Evolutionary conservation across 2,113 vertebrate genomes (phyloP).

Genomic region (Dolichotis patagonum): DNA sequence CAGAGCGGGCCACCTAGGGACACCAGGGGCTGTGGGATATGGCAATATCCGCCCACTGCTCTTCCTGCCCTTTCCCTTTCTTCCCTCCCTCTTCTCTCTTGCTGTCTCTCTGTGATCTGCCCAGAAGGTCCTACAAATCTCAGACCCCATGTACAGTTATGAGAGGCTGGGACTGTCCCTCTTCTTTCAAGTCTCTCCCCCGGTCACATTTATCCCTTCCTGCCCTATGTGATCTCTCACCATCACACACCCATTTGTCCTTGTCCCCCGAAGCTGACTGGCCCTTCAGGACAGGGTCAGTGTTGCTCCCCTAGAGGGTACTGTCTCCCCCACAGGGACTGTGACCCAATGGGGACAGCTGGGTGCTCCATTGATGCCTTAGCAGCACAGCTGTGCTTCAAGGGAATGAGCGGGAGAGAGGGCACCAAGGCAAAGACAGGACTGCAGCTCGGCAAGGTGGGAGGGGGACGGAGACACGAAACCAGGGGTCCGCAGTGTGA

Average conservation of each 20-base stretch:
- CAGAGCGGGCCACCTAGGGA: not conserved
- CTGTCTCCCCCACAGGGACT: not conserved
- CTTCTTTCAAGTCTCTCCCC: not conserved
- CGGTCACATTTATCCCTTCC: accelerated
- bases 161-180: not conserved
- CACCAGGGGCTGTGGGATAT: not conserved
- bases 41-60: not conserved
- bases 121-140: not conserved
- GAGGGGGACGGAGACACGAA: no score
- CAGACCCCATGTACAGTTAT: not conserved
- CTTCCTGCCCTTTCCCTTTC: not conserved
- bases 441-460: not conserved
- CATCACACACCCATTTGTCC: not conserved
- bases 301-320: not conserved
- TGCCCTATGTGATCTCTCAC: not conserved
- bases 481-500: not conserved
- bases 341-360: not conserved
- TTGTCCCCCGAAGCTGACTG: not conserved
- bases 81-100: not conserved
- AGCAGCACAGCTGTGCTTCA: not conserved
- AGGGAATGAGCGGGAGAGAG: not conserved
- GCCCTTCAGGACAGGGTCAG: not conserved
- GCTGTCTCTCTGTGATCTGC: not conserved
- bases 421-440: not conserved
- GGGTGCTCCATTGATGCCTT: not conserved